A percentile compares a stretch with the other conserved stretches of the same genome.
phyloP scores from a whole-genome alignment of 2,797 vertebrate species.

The Chrysolophus pictus region DNA sequence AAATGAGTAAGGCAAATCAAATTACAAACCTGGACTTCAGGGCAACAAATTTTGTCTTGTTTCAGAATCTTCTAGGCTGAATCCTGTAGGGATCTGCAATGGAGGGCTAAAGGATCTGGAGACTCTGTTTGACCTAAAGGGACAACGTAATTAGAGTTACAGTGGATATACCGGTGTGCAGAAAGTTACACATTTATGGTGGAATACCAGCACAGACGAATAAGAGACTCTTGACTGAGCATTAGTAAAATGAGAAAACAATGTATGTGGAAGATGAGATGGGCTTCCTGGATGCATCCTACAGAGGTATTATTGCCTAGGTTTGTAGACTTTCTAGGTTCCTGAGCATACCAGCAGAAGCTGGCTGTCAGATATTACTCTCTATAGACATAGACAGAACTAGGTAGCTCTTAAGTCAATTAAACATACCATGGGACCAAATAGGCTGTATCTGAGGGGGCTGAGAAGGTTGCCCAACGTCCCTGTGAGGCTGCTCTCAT shows the following conservation, averaged over 20 bases:
- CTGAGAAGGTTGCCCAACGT: neutral
- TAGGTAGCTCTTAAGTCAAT: neutral
- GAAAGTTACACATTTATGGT: neutral
- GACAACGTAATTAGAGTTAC: neutral
- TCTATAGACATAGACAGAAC: neutral
- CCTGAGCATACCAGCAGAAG: neutral
- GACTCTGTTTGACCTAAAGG: neutral
- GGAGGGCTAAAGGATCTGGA: neutral
- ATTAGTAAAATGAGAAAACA: neutral
- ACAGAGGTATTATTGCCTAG: neutral
- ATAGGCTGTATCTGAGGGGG: neutral
- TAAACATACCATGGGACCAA: neutral
- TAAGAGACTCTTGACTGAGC: neutral
- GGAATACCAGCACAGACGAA: neutral
- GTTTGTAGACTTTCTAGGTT: fast-evolving
- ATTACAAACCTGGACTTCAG: neutral
- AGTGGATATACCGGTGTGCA: too few species aligned
- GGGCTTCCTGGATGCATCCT: neutral
- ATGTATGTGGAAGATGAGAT: neutral
- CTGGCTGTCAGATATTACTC: too few species aligned
- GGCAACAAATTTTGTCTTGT: neutral
- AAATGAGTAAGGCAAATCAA: neutral
- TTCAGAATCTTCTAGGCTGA: neutral
- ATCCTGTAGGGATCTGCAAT: neutral
- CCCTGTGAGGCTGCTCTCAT: neutral